These are phyloP conservation scores for Lagopus leucura DNA, from an alignment of 2,113 vertebrate genomes.

Conservation along the genomic window DNA sequence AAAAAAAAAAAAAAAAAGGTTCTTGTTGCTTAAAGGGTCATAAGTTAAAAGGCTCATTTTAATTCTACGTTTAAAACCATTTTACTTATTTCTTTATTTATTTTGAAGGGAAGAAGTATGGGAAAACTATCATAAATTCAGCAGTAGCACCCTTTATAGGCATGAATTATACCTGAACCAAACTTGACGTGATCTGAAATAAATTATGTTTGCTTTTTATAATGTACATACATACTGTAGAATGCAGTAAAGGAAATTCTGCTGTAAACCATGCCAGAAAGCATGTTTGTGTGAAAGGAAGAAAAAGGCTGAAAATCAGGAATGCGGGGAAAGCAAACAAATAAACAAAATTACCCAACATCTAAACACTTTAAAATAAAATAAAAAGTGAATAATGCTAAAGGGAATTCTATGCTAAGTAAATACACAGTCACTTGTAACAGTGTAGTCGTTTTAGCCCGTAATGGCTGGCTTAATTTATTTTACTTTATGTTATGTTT, in stretches of 20 bases:
- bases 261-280: background rate
- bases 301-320: background rate
- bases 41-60: background rate
- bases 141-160: slow-evolving; percentile 2
- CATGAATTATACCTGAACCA: background rate
- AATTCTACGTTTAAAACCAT: background rate
- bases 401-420: too few species aligned
- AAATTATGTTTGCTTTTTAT: slow-evolving; percentile 28
- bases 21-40: background rate
- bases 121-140: slow-evolving; percentile 17
- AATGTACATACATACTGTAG: background rate
- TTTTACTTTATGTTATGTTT: background rate
- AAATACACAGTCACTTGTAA: background rate
- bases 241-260: background rate
- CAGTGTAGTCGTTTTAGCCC: background rate
- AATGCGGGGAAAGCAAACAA: background rate
- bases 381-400: background rate
- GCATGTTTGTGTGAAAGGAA: background rate
- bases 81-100: background rate
- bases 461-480: background rate
- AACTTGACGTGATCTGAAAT: background rate
- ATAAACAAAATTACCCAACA: background rate
- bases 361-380: background rate
- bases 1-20: background rate
- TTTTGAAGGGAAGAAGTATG: background rate